phyloP scores from a whole-genome alignment of 2,888 invertebrate genomes.

The Oscheius myriophilus region DNA sequence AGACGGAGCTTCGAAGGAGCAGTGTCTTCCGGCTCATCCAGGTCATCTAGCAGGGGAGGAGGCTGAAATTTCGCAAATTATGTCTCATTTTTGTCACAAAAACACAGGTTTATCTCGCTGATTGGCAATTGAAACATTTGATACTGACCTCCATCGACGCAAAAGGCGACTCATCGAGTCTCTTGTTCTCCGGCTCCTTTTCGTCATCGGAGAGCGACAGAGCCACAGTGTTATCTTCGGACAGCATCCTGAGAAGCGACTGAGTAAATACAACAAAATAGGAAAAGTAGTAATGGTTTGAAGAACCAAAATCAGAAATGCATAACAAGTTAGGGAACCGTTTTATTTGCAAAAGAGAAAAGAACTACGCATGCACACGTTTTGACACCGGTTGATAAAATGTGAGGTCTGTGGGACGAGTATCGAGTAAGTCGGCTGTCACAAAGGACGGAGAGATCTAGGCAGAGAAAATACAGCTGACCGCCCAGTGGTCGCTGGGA shows the following conservation, averaged over 20 bases:
- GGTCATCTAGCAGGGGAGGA: conserved; percentile 18
- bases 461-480: conserved; percentile 32
- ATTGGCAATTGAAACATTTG: no score
- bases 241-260: conserved; percentile 32
- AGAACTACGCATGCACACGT: no score
- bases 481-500: conserved; percentile 68
- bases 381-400: no score
- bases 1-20: conserved; percentile 17
- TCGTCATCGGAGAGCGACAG: conserved; percentile 27
- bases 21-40: conserved; percentile 17
- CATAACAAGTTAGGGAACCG: no score
- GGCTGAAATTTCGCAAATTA: conserved; percentile 2
- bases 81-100: background rate
- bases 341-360: no score
- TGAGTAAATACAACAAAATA: background rate
- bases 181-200: background rate
- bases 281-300: background rate
- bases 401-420: no score
- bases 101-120: no score
- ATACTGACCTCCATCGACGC: conserved; percentile 6
- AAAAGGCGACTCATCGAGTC: conserved; percentile 5
- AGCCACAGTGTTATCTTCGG: conserved; percentile 27
- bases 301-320: background rate
- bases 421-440: no score
- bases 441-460: background rate